phyloP scores from a whole-genome alignment of 2,113 vertebrate species.

The Pimephales promelas region DNA sequence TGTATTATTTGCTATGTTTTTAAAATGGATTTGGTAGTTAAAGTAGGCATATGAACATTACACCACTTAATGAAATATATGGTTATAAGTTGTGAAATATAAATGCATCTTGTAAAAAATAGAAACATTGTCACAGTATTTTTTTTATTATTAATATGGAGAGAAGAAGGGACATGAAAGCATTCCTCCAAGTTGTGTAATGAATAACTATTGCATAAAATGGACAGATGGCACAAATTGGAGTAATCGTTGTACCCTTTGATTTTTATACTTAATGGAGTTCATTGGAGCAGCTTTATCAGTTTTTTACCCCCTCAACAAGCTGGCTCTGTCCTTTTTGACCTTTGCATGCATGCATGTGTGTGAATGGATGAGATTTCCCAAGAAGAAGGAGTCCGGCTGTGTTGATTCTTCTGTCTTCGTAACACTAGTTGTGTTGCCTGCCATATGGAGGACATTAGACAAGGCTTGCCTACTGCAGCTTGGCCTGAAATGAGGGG shows the following conservation, averaged over 20 bases:
- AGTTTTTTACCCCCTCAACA: not conserved
- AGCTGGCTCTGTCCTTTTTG: slow-evolving; percentile 5
- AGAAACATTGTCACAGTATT: too few relatives aligned
- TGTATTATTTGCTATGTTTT: too few relatives aligned
- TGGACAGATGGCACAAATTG: slow-evolving; percentile 17
- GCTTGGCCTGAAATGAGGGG: slow-evolving; percentile 9
- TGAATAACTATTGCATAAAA: slow-evolving; percentile 20
- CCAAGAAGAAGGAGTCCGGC: not conserved
- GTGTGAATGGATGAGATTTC: slow-evolving; percentile 33
- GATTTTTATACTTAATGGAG: not conserved
- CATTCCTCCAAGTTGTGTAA: not conserved
- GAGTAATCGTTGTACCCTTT: not conserved
- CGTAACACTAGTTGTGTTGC: slow-evolving; percentile 14
- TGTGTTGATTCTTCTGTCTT: slow-evolving; percentile 38
- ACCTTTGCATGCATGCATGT: slow-evolving; percentile 16
- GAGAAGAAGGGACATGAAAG: too few relatives aligned
- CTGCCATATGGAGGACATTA: slow-evolving; percentile 57
- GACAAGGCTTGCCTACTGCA: slow-evolving; percentile 16
- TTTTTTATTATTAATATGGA: too few relatives aligned
- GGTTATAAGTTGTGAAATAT: too few relatives aligned
- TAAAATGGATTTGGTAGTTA: too few relatives aligned
- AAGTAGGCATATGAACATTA: too few relatives aligned
- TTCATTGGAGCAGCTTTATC: not conserved
- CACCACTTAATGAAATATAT: too few relatives aligned
- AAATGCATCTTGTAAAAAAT: too few relatives aligned